Conservation (phyloP, 1,140 invertebrate species). For the Streblospio benedicti region DNA sequence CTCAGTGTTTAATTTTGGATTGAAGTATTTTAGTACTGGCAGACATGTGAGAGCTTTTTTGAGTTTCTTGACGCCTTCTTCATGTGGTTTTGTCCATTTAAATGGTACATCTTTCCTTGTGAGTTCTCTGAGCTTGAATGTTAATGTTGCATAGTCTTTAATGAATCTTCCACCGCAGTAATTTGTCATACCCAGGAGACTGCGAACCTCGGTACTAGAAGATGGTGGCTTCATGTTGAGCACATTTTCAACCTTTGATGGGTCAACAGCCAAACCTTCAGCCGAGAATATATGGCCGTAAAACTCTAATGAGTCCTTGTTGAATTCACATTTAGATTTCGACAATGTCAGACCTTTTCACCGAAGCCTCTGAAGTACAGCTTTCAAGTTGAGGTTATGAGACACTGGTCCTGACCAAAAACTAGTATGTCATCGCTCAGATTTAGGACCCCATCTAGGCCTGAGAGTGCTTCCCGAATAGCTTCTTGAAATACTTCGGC, state of each 20-base stretch:
- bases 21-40: slow-evolving; percentile 27
- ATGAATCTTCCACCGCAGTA: slow-evolving; percentile 5
- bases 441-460: background rate
- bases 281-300: too few relatives aligned
- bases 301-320: too few relatives aligned
- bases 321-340: background rate
- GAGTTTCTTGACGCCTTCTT: slow-evolving; percentile 18
- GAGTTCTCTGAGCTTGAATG: background rate
- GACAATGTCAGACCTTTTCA: background rate
- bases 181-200: slow-evolving; percentile 10
- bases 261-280: too few relatives aligned
- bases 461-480: background rate
- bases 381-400: background rate
- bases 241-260: too few relatives aligned
- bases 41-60: slow-evolving; percentile 19
- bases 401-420: background rate
- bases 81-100: background rate
- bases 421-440: background rate
- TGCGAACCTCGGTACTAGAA: background rate
- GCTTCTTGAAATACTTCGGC: slow-evolving; percentile 11
- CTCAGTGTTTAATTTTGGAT: slow-evolving; percentile 19
- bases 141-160: background rate
- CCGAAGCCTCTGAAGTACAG: background rate
- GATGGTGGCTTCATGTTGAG: too few relatives aligned
- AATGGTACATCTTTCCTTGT: background rate